Conservation (phyloP, 2,113 vertebrate species). For the Pongo pygmaeus region DNA sequence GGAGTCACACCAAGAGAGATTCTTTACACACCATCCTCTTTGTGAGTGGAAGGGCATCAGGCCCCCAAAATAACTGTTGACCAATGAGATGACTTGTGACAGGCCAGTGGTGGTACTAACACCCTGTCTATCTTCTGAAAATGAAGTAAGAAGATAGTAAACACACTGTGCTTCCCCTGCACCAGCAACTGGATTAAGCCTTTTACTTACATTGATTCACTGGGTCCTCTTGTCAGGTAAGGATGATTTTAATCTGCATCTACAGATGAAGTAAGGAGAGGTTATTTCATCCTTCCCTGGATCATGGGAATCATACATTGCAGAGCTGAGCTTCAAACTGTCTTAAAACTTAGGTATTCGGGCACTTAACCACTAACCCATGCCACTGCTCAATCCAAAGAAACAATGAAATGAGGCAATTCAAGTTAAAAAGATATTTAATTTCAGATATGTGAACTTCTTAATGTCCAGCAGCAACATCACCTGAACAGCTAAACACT, state of each 20-base stretch:
- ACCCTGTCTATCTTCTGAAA: neutral
- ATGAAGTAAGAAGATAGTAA: neutral
- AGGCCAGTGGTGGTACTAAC: neutral
- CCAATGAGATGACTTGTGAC: neutral
- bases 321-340: neutral
- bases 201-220: neutral
- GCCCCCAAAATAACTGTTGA: neutral
- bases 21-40: neutral
- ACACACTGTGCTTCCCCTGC: fast-evolving
- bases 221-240: neutral
- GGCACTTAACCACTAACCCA: neutral
- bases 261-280: neutral
- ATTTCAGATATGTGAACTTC: neutral
- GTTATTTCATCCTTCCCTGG: conserved; percentile 13
- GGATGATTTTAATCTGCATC: neutral
- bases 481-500: neutral
- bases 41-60: neutral
- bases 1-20: neutral
- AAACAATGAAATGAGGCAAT: neutral
- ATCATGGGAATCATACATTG: neutral
- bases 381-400: neutral
- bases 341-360: neutral
- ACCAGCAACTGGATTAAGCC: too few relatives aligned
- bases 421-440: neutral
- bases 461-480: neutral